phyloP scores from a whole-genome alignment of 2,888 invertebrate species.

The Calliphora vomitoria region DNA sequence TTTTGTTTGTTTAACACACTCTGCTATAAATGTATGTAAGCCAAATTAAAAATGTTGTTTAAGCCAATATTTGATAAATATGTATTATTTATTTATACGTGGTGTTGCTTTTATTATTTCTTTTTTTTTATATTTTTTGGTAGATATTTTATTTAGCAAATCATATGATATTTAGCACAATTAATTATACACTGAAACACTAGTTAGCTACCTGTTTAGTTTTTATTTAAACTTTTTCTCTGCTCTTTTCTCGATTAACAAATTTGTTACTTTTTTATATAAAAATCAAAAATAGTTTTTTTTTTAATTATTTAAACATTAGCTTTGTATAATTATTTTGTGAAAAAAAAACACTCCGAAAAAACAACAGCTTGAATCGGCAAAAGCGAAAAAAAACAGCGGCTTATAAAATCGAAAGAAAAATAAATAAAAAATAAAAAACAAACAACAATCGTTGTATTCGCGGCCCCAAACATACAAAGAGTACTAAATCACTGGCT shows the following conservation, averaged over 20 bases:
- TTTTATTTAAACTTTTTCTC: slow-evolving; percentile 35
- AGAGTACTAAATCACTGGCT: slow-evolving; percentile 60
- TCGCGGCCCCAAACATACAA: slow-evolving; percentile 37
- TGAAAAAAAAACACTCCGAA: slow-evolving; percentile 26
- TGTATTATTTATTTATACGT: slow-evolving; percentile 31
- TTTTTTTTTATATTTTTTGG: too few relatives aligned
- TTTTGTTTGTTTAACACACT: slow-evolving; percentile 27
- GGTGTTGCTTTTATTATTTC: slow-evolving; percentile 2
- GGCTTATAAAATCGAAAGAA: slow-evolving; percentile 53
- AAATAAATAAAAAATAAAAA: slow-evolving; percentile 16
- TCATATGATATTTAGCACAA: slow-evolving; percentile 60
- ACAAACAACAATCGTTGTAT: slow-evolving; percentile 44
- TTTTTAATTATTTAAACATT: slow-evolving; percentile 53
- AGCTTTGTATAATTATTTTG: slow-evolving; percentile 57
- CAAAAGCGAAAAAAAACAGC: slow-evolving; percentile 23
- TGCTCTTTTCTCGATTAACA: slow-evolving; percentile 42
- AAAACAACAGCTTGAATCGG: slow-evolving; percentile 36
- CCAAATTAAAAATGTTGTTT: slow-evolving; percentile 59
- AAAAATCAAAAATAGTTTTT: slow-evolving; percentile 26
- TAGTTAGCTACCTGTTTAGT: background rate
- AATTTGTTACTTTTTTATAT: slow-evolving; percentile 40
- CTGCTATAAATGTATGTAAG: slow-evolving; percentile 1
- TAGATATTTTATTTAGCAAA: slow-evolving; percentile 45
- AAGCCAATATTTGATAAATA: slow-evolving; percentile 34
- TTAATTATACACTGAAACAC: slow-evolving; percentile 51